A percentile compares a stretch with the other conserved stretches of the same genome.
Conservation (phyloP, 2,797 vertebrate species). For the Kryptopterus vitreolus region DNA sequence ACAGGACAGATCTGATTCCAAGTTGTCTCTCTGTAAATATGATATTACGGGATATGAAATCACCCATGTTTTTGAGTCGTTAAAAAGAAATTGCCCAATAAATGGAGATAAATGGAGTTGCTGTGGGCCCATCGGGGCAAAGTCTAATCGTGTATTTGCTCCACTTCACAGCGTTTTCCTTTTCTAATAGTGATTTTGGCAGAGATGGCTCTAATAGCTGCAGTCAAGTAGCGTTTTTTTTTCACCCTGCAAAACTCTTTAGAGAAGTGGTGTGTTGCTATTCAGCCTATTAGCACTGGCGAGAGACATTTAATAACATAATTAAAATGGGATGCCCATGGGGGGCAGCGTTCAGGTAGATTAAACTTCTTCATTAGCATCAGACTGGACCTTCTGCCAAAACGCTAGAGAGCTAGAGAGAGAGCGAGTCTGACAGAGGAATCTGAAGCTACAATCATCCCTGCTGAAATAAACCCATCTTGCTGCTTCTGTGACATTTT, state of each 20-base stretch:
- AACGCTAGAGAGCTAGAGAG: slow-evolving; percentile 21
- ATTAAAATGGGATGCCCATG: slow-evolving; percentile 65
- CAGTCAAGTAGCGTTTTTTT: slow-evolving; percentile 45
- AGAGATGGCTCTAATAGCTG: slow-evolving; percentile 51
- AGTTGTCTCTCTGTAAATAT: neutral
- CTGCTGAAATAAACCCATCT: slow-evolving; percentile 12
- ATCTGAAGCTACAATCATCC: slow-evolving; percentile 24
- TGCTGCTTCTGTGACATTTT: neutral
- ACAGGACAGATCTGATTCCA: neutral
- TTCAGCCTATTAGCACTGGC: slow-evolving; percentile 54
- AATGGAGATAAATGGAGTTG: slow-evolving; percentile 50
- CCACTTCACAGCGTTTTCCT: slow-evolving; percentile 31
- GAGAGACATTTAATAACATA: slow-evolving; percentile 63
- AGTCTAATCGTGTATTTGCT: slow-evolving; percentile 37
- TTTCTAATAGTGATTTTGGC: slow-evolving; percentile 43
- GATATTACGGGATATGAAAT: slow-evolving; percentile 20
- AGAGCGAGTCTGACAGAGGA: slow-evolving; percentile 49
- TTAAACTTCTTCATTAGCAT: slow-evolving; percentile 70
- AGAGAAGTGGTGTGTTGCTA: slow-evolving; percentile 46
- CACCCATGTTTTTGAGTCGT: slow-evolving; percentile 18
- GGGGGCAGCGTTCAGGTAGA: slow-evolving; percentile 70
- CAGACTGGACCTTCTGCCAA: slow-evolving; percentile 53
- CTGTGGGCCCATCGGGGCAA: slow-evolving; percentile 26
- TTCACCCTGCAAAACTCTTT: slow-evolving; percentile 45
- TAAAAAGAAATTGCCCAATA: slow-evolving; percentile 8